Evolutionary conservation across 2,888 invertebrate species (phyloP), one percentile per base, ranked within the genome.

Genomic region (Melinopterus prodromus): DNA sequence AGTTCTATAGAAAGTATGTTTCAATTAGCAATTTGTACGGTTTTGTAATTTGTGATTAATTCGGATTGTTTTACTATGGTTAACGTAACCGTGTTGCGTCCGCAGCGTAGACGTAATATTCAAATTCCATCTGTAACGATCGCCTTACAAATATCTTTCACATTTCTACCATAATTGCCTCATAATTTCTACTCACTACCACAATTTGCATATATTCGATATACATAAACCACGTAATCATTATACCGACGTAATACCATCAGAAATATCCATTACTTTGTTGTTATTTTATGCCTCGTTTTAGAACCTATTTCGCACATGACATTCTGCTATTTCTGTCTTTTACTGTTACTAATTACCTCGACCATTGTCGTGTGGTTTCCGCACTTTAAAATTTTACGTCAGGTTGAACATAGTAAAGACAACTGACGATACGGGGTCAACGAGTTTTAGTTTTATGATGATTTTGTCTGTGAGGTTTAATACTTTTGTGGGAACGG

Each of bases 21-120:
- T 53, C 53, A 53, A 53, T 2, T 53, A 53, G 53, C 53, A 53
- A 53, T 53, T 53, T 53, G 53, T 53, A 53, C 53, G 53, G 53
- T 53, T 53, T 53, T 53, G 53, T 53, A 53, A 53, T 53, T 53
- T 53, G 53, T 53, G 53, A 53, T 53, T 53, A 53, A 53, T 53
- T 53, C 53, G 53, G 53, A 53, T 53, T 53, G 53, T 53, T 53
- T 53, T 53, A 53, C 9, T 53, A 3, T 53, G 53, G 53, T 53
- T 53, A 12, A 12, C 53, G 53, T 53, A 53, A 53, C 53, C 26
- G 12, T 53, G 53, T 53, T 53, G 53, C 53, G 53, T 53, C 53
- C 12, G 53, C 53, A 53, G 7, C 0, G 53, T 12, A 53, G 53
- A 53, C 53, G 53, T 53, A 53, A 53, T 53, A 53, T 53, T 53